Conservation (phyloP, 2,113 vertebrate genomes). For the Tupaia tana region DNA sequence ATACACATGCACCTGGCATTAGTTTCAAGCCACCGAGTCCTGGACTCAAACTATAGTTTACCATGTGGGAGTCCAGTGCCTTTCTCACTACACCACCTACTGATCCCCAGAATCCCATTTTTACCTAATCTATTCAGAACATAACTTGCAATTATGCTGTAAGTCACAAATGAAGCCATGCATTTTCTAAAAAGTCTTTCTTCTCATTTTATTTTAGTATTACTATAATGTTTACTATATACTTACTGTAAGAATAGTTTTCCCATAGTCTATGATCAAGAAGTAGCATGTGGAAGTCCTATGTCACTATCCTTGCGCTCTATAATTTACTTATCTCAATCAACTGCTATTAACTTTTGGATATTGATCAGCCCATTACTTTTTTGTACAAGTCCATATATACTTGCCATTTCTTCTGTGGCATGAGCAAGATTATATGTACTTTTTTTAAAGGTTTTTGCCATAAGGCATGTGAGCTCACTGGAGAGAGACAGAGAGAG, state of each 20-base stretch:
- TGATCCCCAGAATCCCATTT: neutral
- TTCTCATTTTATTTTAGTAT: neutral
- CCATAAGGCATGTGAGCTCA: no score
- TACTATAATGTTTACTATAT: no score
- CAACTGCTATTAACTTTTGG: neutral
- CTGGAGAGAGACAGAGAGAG: no score
- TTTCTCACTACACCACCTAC: no score
- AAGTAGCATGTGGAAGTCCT: neutral
- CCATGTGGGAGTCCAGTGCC: no score
- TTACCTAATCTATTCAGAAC: neutral
- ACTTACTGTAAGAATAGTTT: neutral
- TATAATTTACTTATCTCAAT: neutral
- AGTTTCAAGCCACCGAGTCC: no score
- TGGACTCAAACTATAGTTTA: no score
- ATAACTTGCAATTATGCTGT: neutral
- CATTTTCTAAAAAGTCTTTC: neutral
- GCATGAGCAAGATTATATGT: neutral
- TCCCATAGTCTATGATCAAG: neutral
- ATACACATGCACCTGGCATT: no score
- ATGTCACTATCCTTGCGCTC: neutral
- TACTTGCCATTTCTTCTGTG: neutral
- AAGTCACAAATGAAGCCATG: neutral
- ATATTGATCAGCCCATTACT: neutral
- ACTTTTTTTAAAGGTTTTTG: no score
- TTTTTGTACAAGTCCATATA: neutral